Percentiles rank a stretch among this genome's conserved stretches.
Conservation (phyloP, 2,888 invertebrate genomes). For the Ypsolopha scabrella region DNA sequence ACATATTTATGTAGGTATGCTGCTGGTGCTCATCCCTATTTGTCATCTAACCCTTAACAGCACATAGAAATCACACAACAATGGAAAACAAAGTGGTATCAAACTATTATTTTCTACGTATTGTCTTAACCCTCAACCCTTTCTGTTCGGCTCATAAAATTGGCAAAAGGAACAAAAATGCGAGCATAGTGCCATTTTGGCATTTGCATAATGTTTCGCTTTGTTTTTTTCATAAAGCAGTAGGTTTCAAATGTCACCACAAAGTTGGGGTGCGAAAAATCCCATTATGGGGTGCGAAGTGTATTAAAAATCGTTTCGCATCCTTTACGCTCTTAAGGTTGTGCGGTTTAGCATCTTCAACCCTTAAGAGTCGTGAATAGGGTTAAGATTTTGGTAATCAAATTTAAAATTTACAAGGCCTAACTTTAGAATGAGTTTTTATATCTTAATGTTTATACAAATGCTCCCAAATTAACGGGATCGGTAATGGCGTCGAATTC, state of each 20-base stretch:
- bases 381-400: background rate
- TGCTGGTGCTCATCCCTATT: no score
- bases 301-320: constrained; percentile 65
- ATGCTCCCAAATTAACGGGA: no score
- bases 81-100: constrained; percentile 44
- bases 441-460: no score
- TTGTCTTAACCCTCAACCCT: constrained; percentile 64
- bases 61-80: constrained; percentile 17
- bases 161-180: constrained; percentile 64
- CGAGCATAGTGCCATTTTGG: constrained; percentile 67
- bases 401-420: no score
- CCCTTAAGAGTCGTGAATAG: background rate
- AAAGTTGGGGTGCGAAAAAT: constrained; percentile 56
- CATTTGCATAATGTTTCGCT: constrained; percentile 69
- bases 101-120: constrained; percentile 42
- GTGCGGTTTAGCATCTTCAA: constrained; percentile 30
- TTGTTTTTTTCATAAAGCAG: constrained; percentile 64
- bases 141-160: constrained; percentile 64
- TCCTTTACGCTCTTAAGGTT: constrained; percentile 64
- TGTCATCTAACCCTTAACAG: no score
- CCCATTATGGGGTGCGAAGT: constrained; percentile 60
- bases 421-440: no score
- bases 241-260: constrained; percentile 68
- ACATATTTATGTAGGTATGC: no score
- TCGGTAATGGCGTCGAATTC: no score